These are phyloP conservation scores for Gymnosoma rotundatum DNA, from an alignment of 2,888 invertebrate genomes.

Conservation along the genomic window DNA sequence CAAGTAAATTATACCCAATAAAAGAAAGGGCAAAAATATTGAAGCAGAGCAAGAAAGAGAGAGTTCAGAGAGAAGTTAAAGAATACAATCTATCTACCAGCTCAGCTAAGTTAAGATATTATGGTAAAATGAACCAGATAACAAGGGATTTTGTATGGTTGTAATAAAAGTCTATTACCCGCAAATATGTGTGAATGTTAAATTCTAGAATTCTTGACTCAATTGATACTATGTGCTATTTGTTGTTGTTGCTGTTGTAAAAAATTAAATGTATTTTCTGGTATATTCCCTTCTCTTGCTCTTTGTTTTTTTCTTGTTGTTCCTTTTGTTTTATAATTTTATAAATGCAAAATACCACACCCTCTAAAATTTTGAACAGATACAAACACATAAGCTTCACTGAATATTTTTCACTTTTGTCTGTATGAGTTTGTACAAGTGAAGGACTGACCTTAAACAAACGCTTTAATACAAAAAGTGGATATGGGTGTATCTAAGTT, in stretches of 20 bases:
- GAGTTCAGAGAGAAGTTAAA: neutral
- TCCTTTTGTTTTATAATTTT: constrained; percentile 65
- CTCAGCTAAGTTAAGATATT: constrained; percentile 15
- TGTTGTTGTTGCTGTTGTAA: constrained; percentile 16
- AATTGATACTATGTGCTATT: neutral
- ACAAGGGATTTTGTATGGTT: constrained; percentile 64
- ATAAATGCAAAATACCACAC: constrained; percentile 66
- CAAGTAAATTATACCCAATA: neutral
- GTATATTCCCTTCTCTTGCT: constrained; percentile 20
- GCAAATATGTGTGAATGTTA: constrained; percentile 68
- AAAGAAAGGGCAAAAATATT: neutral
- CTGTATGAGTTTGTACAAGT: too few species aligned
- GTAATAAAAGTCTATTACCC: constrained; percentile 69
- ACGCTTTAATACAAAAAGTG: too few species aligned
- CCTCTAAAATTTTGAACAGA: constrained; percentile 13
- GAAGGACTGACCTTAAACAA: neutral
- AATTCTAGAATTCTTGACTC: constrained; percentile 27
- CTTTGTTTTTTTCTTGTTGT: constrained; percentile 20
- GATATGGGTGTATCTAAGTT: too few species aligned
- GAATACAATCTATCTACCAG: constrained; percentile 22
- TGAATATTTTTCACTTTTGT: constrained; percentile 8
- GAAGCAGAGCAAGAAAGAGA: neutral
- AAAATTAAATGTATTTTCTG: constrained; percentile 49
- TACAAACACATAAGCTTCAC: constrained; percentile 13
- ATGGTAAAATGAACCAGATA: constrained; percentile 58